Evolutionary conservation across 2,113 vertebrate species (phyloP).

Genomic region (Oryzias javanicus): DNA sequence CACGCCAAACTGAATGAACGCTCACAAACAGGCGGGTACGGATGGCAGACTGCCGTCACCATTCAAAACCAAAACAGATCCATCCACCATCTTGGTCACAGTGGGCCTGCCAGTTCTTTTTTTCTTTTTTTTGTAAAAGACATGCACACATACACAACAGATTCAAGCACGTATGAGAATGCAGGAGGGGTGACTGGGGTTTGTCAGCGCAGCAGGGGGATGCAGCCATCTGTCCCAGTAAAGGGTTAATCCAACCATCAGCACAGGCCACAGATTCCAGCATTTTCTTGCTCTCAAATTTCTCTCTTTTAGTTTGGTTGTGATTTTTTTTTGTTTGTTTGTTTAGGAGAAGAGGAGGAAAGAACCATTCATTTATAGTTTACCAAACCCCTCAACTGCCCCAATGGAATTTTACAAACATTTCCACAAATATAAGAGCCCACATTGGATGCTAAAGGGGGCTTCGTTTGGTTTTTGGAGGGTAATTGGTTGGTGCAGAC

Average conservation of each 20-base stretch:
- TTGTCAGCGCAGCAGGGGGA: constrained; percentile 63
- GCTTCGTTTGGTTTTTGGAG: constrained; percentile 8
- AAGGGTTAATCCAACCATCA: constrained; percentile 84
- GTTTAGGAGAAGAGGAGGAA: neutral
- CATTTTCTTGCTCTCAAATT: constrained; percentile 75
- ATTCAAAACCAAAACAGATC: constrained; percentile 65
- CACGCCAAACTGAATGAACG: constrained; percentile 8
- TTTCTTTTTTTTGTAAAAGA: constrained; percentile 21
- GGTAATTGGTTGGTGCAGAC: constrained; percentile 21
- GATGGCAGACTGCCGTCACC: constrained; percentile 49
- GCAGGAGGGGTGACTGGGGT: constrained; percentile 58
- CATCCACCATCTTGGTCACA: constrained; percentile 61
- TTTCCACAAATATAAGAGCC: constrained; percentile 7
- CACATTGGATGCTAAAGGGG: constrained; percentile 6
- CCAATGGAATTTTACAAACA: constrained; percentile 16
- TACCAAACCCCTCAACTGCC: neutral
- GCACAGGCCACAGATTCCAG: constrained; percentile 63
- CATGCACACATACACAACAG: constrained; percentile 11
- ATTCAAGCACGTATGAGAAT: constrained; percentile 26
- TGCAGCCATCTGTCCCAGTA: constrained; percentile 75
- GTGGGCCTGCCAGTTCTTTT: constrained; percentile 32
- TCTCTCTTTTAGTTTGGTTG: constrained; percentile 39
- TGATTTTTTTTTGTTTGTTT: constrained; percentile 1
- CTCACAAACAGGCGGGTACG: constrained; percentile 22
- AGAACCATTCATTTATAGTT: neutral